Percentiles rank a stretch among this genome's conserved stretches.
Conservation (phyloP, 2,113 vertebrate genomes). For the Pachyramphus minor region DNA sequence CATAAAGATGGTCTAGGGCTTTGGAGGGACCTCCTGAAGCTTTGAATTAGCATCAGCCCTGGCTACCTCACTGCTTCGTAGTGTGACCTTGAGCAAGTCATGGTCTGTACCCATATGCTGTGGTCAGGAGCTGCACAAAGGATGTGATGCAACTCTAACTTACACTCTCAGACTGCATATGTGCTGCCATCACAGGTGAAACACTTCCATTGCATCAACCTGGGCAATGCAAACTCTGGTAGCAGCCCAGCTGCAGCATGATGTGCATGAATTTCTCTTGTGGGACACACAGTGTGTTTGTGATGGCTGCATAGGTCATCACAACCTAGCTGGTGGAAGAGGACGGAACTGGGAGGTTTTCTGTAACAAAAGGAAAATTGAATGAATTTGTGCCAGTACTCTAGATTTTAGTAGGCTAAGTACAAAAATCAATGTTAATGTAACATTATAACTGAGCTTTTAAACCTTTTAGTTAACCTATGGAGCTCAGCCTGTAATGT, state of each 20-base stretch:
- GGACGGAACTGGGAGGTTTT: neutral
- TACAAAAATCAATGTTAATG: conserved; percentile 34
- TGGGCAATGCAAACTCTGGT: neutral
- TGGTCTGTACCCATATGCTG: neutral
- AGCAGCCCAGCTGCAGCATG: neutral
- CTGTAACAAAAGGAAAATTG: neutral
- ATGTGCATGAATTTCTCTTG: neutral
- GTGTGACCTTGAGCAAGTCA: neutral
- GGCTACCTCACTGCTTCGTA: neutral
- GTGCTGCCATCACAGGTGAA: neutral
- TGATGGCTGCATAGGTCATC: fast-evolving
- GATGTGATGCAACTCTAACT: neutral
- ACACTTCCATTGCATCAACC: neutral
- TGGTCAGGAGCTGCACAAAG: neutral
- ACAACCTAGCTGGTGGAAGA: neutral
- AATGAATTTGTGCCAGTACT: neutral
- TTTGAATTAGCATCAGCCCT: neutral
- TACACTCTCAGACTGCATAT: neutral
- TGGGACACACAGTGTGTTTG: neutral
- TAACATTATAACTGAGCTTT: neutral
- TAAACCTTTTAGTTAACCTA: conserved; percentile 21
- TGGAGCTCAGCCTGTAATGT: neutral
- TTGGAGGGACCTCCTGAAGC: neutral
- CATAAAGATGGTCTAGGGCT: neutral
- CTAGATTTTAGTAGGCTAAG: neutral